Evolutionary conservation across 92 coral and sea anemone species (phyloP).

Genomic region (Umimayanthus kanabou): DNA sequence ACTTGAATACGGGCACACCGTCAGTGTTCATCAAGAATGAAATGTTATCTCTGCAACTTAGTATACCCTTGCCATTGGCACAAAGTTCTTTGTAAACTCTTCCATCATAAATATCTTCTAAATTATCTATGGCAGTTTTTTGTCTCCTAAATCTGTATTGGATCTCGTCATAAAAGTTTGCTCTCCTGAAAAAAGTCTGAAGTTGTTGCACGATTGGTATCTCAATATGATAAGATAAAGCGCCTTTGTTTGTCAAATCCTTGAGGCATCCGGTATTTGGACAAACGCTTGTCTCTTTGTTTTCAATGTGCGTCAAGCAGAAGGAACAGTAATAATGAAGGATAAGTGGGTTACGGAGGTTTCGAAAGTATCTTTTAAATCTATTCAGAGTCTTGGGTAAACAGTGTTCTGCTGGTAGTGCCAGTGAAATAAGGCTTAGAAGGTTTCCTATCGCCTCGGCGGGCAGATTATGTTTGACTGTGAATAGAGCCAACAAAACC

Average conservation of each 20-base stretch:
- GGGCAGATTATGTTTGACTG: conserved; percentile 56
- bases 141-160: conserved; percentile 59
- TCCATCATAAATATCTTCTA: conserved; percentile 69
- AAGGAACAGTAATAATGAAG: conserved; percentile 58
- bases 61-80: conserved; percentile 46
- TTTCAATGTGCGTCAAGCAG: conserved; percentile 48
- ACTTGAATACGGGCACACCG: conserved; percentile 77
- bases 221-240: conserved; percentile 53
- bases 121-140: conserved; percentile 29
- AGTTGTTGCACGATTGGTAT: conserved; percentile 58
- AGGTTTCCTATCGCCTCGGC: conserved; percentile 62
- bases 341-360: conserved; percentile 49
- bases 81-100: conserved; percentile 55
- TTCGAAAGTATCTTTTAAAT: conserved; percentile 59
- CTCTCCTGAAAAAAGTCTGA: conserved; percentile 46
- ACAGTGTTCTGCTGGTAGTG: conserved; percentile 51
- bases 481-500: conserved; percentile 63
- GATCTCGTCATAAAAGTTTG: conserved; percentile 53
- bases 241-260: conserved; percentile 45
- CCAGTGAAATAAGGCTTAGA: conserved; percentile 46
- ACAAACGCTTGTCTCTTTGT: conserved; percentile 37
- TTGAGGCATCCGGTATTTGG: conserved; percentile 58
- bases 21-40: conserved; percentile 66
- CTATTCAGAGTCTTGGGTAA: conserved; percentile 49
- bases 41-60: conserved; percentile 50